These are phyloP conservation scores for Zelleria hepariella DNA, from an alignment of 2,888 invertebrate genomes.

Conservation along the genomic window DNA sequence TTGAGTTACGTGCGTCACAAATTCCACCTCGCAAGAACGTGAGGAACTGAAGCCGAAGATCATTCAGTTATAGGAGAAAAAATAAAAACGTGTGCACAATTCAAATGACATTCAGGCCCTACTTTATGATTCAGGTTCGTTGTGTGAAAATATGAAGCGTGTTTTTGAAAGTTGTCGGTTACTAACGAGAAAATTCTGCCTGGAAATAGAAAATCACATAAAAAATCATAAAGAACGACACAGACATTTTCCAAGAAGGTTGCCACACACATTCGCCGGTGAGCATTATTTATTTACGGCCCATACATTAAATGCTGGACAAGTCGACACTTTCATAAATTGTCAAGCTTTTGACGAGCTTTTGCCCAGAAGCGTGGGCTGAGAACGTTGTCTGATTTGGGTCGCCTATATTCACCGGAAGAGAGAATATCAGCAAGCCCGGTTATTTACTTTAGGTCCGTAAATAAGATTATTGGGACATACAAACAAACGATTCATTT, in stretches of 20 bases:
- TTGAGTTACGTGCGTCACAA: neutral
- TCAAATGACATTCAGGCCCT: neutral
- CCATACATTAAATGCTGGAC: neutral
- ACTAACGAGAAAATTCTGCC: neutral
- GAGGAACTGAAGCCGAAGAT: neutral
- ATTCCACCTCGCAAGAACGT: neutral
- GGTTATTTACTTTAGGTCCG: conserved; percentile 18
- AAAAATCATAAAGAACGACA: neutral
- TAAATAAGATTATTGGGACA: conserved; percentile 21
- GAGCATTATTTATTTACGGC: neutral
- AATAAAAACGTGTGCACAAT: too few relatives aligned
- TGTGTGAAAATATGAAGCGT: neutral
- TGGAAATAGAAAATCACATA: neutral
- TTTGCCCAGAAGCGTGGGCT: conserved; percentile 58
- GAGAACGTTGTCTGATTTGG: conserved; percentile 33
- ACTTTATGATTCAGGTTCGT: neutral
- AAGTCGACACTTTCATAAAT: neutral
- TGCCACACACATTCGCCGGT: neutral
- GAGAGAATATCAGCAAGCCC: conserved; percentile 18
- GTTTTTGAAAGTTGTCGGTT: neutral
- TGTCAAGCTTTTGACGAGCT: conserved; percentile 42
- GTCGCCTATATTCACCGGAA: conserved; percentile 36
- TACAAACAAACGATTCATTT: conserved; percentile 3
- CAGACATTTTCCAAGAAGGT: neutral
- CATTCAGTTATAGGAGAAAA: neutral